Conservation (phyloP, 2,113 vertebrate species). For the Pyrgilauda ruficollis region DNA sequence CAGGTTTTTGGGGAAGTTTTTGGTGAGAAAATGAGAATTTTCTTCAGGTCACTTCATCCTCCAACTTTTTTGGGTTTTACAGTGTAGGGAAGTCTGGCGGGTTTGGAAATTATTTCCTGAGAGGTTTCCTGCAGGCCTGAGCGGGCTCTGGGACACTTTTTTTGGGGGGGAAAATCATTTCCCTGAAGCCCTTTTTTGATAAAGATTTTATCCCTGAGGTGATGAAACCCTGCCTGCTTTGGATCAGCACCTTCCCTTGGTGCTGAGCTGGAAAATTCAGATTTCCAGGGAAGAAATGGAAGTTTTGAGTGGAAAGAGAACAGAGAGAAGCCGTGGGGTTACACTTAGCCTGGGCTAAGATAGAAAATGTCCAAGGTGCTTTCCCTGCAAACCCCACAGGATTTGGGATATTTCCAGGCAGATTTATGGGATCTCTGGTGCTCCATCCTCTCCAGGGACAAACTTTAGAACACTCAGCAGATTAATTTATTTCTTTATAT, state of each 20-base stretch:
- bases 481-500: not conserved
- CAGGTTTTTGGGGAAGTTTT: not conserved
- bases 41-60: not conserved
- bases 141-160: not conserved
- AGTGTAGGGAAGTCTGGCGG: not conserved
- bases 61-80: not conserved
- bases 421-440: not conserved
- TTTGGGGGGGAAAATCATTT: rapidly evolving
- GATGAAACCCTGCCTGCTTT: rapidly evolving
- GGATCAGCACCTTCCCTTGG: rapidly evolving
- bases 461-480: not conserved
- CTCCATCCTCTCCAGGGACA: not conserved
- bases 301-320: not conserved
- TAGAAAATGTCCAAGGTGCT: rapidly evolving
- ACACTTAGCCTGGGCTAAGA: rapidly evolving
- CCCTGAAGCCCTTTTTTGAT: not conserved
- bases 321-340: not conserved
- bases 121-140: not conserved
- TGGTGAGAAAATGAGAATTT: not conserved
- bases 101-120: not conserved
- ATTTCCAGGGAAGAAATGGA: not conserved
- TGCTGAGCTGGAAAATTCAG: not conserved
- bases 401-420: not conserved
- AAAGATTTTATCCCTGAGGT: not conserved
- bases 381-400: not conserved